Base-by-base conservation (phyloP, 2,113 vertebrate genomes). In the Hyperopisus bebe region DNA sequence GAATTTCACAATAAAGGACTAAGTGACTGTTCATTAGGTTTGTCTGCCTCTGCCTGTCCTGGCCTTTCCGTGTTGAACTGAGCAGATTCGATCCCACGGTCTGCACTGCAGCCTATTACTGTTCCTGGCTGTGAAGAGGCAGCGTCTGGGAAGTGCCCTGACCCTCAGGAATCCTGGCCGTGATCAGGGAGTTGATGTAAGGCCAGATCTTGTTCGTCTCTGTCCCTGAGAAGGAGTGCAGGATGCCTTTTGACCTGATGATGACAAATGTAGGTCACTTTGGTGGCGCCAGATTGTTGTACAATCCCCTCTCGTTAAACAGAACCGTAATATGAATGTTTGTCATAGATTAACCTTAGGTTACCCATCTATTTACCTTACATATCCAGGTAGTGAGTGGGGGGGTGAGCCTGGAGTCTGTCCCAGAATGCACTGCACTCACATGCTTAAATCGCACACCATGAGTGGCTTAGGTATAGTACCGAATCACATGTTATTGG, bases 171-270 rank as follows among this genome's bases (percentile, higher is more conserved):
- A 99, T 97, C 95, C 95, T 98, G 92, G 94, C 94, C 53, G 94
- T 97, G 90, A 99, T 95, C 84, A 99, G 96, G 0, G 95, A 94
- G 93, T 97, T 97, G 93, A 99, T 97, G 0, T 98, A 97, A 0
- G 98, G 98, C 98, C 98, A 99, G 93, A 99, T 99, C 93, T 95
- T 97, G 94, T 99, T 97, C 0, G 98, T 99, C 90, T 99, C 98
- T 2, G 98, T 99, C 89, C 98, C 98, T 0, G 98, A 99, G 93
- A 99, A 98, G 0, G 98, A 97, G 92, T 99, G 96, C 87, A 99
- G 96, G 91, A 99, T 95, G 88, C 98, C 98, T 90, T 97, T 97
- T 91, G 95, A 95, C 96, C 98, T 99, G 93, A 82, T 94, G 94
- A 21, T 92, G 27, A 39, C 90, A 47, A 48, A 86, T 9, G 84